Evolutionary conservation across 2,888 invertebrate genomes (phyloP).

Genomic region (Tolmerus cingulatus): DNA sequence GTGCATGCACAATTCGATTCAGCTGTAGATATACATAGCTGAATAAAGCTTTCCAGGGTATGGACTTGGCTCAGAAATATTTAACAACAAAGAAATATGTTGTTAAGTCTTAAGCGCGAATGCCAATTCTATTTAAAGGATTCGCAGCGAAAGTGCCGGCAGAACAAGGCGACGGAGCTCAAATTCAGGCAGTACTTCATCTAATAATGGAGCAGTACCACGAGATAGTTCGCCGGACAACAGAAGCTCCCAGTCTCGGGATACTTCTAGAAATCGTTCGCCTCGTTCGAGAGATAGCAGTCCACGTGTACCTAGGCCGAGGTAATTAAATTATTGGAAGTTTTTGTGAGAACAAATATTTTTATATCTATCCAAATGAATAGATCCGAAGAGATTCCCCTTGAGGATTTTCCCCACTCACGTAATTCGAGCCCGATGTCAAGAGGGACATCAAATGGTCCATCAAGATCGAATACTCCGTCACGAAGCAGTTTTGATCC

Average conservation of each 20-base stretch:
- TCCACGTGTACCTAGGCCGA: slow-evolving; percentile 75
- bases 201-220: slow-evolving; percentile 63
- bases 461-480: slow-evolving; percentile 65
- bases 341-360: background rate
- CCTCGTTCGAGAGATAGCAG: slow-evolving; percentile 74
- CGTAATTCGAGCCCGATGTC: slow-evolving; percentile 65
- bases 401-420: slow-evolving; percentile 77
- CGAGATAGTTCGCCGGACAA: slow-evolving; percentile 63
- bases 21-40: background rate
- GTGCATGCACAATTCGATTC: background rate
- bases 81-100: background rate
- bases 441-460: slow-evolving; percentile 54
- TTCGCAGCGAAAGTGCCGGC: slow-evolving; percentile 55
- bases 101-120: background rate
- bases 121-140: slow-evolving; percentile 20
- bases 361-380: background rate
- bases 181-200: slow-evolving; percentile 64
- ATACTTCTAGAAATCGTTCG: slow-evolving; percentile 57
- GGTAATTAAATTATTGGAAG: slow-evolving; percentile 55
- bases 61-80: background rate
- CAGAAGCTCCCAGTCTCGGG: slow-evolving; percentile 60
- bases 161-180: slow-evolving; percentile 62
- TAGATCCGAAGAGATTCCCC: slow-evolving; percentile 78
- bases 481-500: slow-evolving; percentile 50
- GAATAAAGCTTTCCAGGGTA: no score